Evolutionary conservation across 2,888 invertebrate species (phyloP).

Genomic region (Pachliopta kotzebuea): DNA sequence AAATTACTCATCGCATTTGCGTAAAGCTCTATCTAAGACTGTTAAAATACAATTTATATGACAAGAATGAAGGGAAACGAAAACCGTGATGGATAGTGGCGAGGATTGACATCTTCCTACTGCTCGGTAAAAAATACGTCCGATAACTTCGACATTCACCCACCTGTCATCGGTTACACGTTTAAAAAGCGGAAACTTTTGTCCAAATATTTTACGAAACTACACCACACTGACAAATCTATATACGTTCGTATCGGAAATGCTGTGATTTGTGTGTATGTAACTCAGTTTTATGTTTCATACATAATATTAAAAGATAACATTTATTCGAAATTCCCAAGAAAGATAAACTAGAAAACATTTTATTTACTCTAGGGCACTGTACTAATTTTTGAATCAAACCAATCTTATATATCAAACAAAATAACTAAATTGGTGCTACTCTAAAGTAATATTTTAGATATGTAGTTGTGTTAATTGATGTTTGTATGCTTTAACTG

Average conservation of each 20-base stretch:
- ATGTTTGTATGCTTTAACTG: slow-evolving; percentile 26
- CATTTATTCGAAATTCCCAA: too few relatives aligned
- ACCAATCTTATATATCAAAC: too few relatives aligned
- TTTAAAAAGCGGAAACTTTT: slow-evolving; percentile 30
- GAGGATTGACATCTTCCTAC: slow-evolving; percentile 75
- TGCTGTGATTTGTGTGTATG: slow-evolving; percentile 5
- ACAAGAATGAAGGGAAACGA: slow-evolving; percentile 61
- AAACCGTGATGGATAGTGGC: slow-evolving; percentile 66
- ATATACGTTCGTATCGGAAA: slow-evolving; percentile 12
- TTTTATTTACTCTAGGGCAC: too few relatives aligned
- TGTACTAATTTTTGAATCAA: too few relatives aligned
- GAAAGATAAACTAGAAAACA: too few relatives aligned
- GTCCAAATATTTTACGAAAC: slow-evolving; percentile 29
- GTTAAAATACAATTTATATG: slow-evolving; percentile 59
- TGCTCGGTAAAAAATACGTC: slow-evolving; percentile 63
- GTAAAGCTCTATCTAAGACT: slow-evolving; percentile 35
- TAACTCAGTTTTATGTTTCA: too few relatives aligned
- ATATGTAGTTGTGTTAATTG: slow-evolving; percentile 27
- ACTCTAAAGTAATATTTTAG: slow-evolving; percentile 5
- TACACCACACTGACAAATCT: slow-evolving; percentile 17
- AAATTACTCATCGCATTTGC: slow-evolving; percentile 2
- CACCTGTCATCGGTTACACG: slow-evolving; percentile 40
- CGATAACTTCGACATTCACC: slow-evolving; percentile 41
- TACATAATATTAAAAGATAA: too few relatives aligned
- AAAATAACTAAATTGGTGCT: background rate